A percentile compares a stretch with the other conserved stretches of the same genome.
These are phyloP conservation scores for Micrasema longulum DNA, from an alignment of 1,140 invertebrate species.

Conservation along the genomic window DNA sequence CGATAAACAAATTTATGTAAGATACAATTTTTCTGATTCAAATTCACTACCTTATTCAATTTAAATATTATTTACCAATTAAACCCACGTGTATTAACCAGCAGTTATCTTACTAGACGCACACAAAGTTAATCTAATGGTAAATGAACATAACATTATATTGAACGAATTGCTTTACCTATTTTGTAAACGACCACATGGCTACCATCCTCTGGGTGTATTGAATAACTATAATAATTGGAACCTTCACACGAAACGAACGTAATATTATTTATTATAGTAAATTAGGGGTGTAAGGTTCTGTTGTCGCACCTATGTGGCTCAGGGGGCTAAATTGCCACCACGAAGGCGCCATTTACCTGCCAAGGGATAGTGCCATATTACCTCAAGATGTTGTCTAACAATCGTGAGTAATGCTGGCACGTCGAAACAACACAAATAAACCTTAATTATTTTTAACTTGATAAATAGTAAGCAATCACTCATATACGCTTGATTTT, in stretches of 20 bases:
- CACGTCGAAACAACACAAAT: slow-evolving; percentile 9
- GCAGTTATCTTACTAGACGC: too few species aligned
- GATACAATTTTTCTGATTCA: too few species aligned
- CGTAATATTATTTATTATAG: slow-evolving; percentile 32
- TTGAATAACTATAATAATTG: neutral
- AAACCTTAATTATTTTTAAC: neutral
- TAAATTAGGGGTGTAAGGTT: slow-evolving; percentile 23
- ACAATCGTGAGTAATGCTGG: neutral
- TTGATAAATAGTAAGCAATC: too few species aligned
- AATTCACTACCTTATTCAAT: too few species aligned
- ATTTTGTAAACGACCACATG: neutral
- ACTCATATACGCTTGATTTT: too few species aligned
- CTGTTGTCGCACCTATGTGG: slow-evolving; percentile 15
- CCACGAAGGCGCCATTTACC: slow-evolving; percentile 27
- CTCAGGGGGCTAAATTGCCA: slow-evolving; percentile 8
- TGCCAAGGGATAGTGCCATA: slow-evolving; percentile 9
- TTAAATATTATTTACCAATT: too few species aligned
- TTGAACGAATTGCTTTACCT: too few species aligned
- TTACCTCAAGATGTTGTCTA: slow-evolving; percentile 3
- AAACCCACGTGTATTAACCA: too few species aligned
- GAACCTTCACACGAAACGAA: neutral
- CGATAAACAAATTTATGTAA: too few species aligned
- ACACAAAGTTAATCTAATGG: too few species aligned
- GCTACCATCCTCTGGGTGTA: too few species aligned
- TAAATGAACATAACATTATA: too few species aligned